Conservation (phyloP, 53 echinoderm and acorn worm genomes). For the Antedon mediterranea region DNA sequence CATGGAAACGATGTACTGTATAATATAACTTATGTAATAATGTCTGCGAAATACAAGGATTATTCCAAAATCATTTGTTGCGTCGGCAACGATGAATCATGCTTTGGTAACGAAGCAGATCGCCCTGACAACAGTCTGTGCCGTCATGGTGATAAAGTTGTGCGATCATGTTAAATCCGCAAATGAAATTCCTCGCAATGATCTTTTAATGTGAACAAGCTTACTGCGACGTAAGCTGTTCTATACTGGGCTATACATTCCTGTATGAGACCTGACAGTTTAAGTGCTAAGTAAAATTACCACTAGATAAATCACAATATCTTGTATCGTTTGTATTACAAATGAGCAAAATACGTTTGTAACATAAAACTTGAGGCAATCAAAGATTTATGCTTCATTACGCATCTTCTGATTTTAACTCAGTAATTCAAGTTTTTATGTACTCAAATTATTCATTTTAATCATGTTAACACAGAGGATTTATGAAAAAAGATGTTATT, state of each 20-base stretch:
- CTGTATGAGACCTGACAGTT: neutral
- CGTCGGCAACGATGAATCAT: neutral
- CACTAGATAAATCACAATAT: neutral
- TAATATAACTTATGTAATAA: neutral
- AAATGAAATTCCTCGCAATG: neutral
- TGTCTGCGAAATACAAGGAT: neutral
- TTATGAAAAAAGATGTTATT: too few relatives aligned
- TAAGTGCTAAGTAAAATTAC: slow-evolving; percentile 1
- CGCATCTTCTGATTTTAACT: neutral
- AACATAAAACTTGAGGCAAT: neutral
- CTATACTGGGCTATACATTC: neutral
- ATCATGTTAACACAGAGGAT: too few relatives aligned
- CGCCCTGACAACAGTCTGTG: neutral
- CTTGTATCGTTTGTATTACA: neutral
- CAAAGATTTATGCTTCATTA: neutral
- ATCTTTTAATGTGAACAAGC: neutral
- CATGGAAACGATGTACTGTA: neutral
- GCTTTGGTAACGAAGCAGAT: neutral
- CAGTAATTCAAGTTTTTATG: neutral
- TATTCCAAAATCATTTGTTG: neutral
- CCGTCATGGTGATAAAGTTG: neutral
- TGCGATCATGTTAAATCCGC: neutral
- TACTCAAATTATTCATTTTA: neutral
- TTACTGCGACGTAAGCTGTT: neutral
- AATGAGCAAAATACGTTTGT: neutral